phyloP scores from a whole-genome alignment of 2,888 invertebrate species.

The Nomada hirtipes region DNA sequence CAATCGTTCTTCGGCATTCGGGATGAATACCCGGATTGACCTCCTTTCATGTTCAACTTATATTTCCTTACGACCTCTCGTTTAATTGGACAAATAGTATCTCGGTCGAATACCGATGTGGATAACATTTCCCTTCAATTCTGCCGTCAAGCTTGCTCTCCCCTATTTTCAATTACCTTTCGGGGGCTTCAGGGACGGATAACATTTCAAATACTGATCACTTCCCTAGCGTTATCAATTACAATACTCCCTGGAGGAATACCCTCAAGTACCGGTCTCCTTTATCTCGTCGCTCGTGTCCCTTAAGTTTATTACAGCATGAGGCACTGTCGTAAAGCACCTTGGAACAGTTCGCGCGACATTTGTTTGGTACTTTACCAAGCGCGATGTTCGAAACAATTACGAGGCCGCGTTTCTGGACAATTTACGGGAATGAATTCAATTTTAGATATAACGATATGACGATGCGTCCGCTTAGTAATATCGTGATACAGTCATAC shows the following conservation, averaged over 20 bases:
- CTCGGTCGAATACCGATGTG: slow-evolving; percentile 50
- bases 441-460: not conserved
- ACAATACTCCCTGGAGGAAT: slow-evolving; percentile 39
- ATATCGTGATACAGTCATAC: not conserved
- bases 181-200: slow-evolving; percentile 40
- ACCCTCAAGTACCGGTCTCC: slow-evolving; percentile 32
- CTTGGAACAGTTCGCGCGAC: not conserved
- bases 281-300: slow-evolving; percentile 1
- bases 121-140: slow-evolving; percentile 44
- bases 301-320: slow-evolving; percentile 22
- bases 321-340: slow-evolving; percentile 4
- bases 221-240: slow-evolving; percentile 54
- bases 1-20: slow-evolving; percentile 39
- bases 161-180: slow-evolving; percentile 56
- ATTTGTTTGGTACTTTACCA: slow-evolving; percentile 13
- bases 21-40: slow-evolving; percentile 51
- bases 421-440: not conserved
- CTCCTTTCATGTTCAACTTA: slow-evolving; percentile 57
- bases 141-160: slow-evolving; percentile 20
- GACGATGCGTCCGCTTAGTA: not conserved
- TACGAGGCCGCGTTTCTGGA: not conserved
- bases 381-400: slow-evolving; percentile 18
- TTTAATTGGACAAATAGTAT: slow-evolving; percentile 63
- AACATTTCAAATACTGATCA: slow-evolving; percentile 57
- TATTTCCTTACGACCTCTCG: slow-evolving; percentile 62